Evolutionary conservation across 2,888 invertebrate species (phyloP), one percentile per base, ranked within the genome.

Genomic region (Hyposoter didymator): DNA sequence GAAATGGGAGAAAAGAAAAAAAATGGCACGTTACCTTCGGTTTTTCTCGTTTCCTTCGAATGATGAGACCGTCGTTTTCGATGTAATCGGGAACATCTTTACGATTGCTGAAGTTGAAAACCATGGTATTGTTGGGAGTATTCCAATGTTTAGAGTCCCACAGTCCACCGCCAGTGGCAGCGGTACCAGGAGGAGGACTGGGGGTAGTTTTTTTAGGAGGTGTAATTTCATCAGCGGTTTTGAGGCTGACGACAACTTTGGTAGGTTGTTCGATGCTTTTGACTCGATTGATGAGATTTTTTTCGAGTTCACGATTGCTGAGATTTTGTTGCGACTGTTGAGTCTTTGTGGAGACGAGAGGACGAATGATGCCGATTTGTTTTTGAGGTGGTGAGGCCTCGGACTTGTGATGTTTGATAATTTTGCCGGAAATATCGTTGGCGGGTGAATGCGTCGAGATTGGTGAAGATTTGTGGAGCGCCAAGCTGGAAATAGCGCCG

Each of bases 31-130:
- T 96, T 91, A 97, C 97, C 97, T 97, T 97, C 90, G 97, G 96
- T 91, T 96, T 95, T 92, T 96, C 96, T 85, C 96, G 95, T 89
- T 96, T 96, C 91, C 95, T 95, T 90, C 96, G 95, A 90, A 96
- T 95, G 89, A 97, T 95, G 93, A 97, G 95, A 89, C 97, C 97
- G 95, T 98, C 98, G 94, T 98, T 98, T 94, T 97, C 97, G 92
- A 98, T 97, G 94, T 98, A 98, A 95, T 98, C 97, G 74, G 98
- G 98, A 91, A 98, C 97, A 91, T 97, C 97, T 94, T 97, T 97
- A 92, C 97, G 96, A 94, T 96, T 95, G 89, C 97, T 97, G 94
- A 98, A 98, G 95, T 98, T 97, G 95, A 98, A 98, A 88, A 98
- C 97, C 94, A 98, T 96, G 45, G 96, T 95, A 89, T 97, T 96